phyloP scores from a whole-genome alignment of 1,140 invertebrate genomes.

The Hypsibius dujardini region DNA sequence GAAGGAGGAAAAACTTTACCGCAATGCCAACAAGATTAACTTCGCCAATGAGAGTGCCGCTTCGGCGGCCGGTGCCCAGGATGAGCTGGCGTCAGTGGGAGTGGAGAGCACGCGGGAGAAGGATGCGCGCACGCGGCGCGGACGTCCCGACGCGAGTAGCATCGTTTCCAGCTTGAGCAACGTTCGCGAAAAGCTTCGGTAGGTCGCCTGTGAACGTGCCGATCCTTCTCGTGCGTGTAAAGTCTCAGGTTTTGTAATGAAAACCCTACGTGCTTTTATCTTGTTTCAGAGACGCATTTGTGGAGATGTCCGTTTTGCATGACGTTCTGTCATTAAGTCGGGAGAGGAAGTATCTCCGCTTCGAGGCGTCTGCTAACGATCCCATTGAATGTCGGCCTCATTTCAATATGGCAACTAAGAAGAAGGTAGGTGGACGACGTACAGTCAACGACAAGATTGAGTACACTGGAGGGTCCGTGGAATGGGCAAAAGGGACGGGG shows the following conservation, averaged over 20 bases:
- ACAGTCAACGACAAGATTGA: background rate
- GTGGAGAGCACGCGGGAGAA: background rate
- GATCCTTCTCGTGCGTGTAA: background rate
- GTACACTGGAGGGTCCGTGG: too few relatives aligned
- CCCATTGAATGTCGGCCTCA: background rate
- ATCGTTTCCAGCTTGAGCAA: background rate
- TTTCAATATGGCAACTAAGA: background rate
- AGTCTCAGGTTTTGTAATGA: background rate
- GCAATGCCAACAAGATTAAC: constrained; percentile 3
- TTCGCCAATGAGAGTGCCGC: background rate
- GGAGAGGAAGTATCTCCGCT: background rate
- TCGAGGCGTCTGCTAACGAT: background rate
- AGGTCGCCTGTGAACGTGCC: background rate
- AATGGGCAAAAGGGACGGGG: too few relatives aligned
- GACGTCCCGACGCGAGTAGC: background rate
- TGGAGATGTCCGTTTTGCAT: background rate
- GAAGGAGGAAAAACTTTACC: background rate
- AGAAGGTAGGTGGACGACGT: background rate
- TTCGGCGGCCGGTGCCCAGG: background rate
- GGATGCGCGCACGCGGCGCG: background rate
- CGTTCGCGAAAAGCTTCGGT: background rate
- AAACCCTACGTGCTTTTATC: background rate
- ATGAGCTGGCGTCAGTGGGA: background rate
- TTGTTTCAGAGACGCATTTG: background rate
- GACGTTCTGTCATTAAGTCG: background rate